phyloP scores from a whole-genome alignment of 37 sponge, comb jelly and placozoan genomes.

The Aplysina aerophoba region DNA sequence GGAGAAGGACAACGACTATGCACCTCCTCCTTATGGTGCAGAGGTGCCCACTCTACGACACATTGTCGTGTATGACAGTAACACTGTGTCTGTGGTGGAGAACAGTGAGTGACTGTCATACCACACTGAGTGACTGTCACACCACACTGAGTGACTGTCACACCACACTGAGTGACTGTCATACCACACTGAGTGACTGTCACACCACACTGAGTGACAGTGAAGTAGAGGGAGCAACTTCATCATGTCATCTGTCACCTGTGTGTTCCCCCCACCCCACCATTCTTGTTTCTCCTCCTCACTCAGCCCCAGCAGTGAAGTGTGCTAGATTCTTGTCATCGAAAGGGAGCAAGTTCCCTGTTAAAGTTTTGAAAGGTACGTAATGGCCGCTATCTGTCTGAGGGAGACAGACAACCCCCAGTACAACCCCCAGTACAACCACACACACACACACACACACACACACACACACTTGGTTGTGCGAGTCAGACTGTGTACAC shows the following conservation, averaged over 20 bases:
- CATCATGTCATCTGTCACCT: too few species aligned
- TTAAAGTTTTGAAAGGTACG: constrained; percentile 85
- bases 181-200: too few species aligned
- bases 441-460: constrained; percentile 24
- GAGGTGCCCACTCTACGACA: constrained; percentile 76
- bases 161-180: too few species aligned
- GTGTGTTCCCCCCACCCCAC: too few species aligned
- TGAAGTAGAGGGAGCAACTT: too few species aligned
- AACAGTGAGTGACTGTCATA: constrained; percentile 62
- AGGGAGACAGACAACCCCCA: neutral
- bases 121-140: too few species aligned
- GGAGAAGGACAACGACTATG: constrained; percentile 27
- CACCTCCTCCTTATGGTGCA: constrained; percentile 44
- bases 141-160: too few species aligned
- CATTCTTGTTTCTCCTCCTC: too few species aligned
- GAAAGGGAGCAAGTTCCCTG: constrained; percentile 75
- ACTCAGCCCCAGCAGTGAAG: constrained; percentile 76
- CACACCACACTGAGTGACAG: too few species aligned
- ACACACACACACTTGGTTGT: constrained; percentile 1
- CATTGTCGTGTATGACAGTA: constrained; percentile 90
- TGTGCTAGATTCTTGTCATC: constrained; percentile 70
- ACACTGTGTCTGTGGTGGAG: constrained; percentile 77
- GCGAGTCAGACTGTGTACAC: too few species aligned
- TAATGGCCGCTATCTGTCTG: too few species aligned
- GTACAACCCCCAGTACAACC: neutral